Base-by-base conservation (phyloP, 2,113 vertebrate species). In the Cephalopterus ornatus region DNA sequence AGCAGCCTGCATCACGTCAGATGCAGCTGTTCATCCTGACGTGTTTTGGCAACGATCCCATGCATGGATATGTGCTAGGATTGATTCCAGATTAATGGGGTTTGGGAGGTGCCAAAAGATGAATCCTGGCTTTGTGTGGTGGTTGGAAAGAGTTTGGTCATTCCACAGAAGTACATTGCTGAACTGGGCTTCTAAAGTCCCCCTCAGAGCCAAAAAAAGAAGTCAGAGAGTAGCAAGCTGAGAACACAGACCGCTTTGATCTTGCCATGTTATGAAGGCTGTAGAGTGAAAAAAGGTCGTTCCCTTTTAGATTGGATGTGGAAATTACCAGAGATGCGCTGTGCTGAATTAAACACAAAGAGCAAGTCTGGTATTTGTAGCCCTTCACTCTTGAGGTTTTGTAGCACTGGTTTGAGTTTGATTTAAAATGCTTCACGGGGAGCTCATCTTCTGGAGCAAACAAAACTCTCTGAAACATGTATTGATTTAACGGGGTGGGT, bases 211-310 rank as follows among this genome's bases (percentile, higher is more conserved):
- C 23, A 50, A 44, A 32, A 32, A 71, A 59, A 58, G 15, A 46
- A 74, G 55, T 50, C 20, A 2, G 77, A 66, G 88, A 28, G 30
- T 22, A 68, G 39, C 0, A 4, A 80, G 33, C 42, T 77, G 39
- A 73, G 44, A 76, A n/a, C 1, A 2, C 5, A 41, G 20, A 6
- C 14, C 23, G 18, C 44, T 74, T 82, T 5, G 2, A 11, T 42
- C 18, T 42, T 39, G 20, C 0, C 0, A 4, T 7, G 11, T 49
- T 58, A 5, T 3, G 5, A 46, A 63, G 24, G 26, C 32, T 26
- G 7, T 26, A 3, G 39, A 78, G 3, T 13, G 20, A 30, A 52
- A 44, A 78, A n/a, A 50, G 7, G 6, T 20, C 42, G 7, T 27
- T 92, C 16, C 8, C 12, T 62, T 62, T 85, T 52, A 66, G 56